Base-by-base conservation (phyloP, 2,113 vertebrate genomes). In the Neodon shergylaensis region DNA sequence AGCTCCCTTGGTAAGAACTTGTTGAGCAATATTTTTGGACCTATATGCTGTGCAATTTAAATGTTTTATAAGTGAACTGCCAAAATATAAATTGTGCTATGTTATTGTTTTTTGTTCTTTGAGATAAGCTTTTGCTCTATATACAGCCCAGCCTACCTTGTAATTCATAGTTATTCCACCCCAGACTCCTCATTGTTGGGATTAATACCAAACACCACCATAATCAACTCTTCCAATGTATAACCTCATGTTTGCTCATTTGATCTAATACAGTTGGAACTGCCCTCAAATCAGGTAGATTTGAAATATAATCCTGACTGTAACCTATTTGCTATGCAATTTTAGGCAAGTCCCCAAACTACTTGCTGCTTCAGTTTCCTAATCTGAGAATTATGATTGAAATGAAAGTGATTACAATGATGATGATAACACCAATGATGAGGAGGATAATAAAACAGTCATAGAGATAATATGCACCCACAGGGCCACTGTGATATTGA, bases 341-440 rank as follows among this genome's bases (percentile, higher is more conserved):
- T 49, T 94, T 74, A 89, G 19, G 21, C 61, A 89, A 96, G 63
- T 95, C 28, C 47, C 33, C 7, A 65, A 84, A 77, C 26, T 61
- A 11, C 33, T n/a, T 92, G 73, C 78, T 90, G 39, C 36, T 94
- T 92, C n/a, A 54, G 42, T 70, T 95, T 92, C 22, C 47, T 88
- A 90, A 81, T 93, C 72, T 95, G 22, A 52, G 39, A 95, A 82
- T 90, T 88, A 16, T 84, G 72, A 93, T 96, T 73, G 94, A 96
- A 95, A 88, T 89, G 44, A 93, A 93, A 94, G 36, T 88, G 85
- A 88, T 93, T 90, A 73, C 26, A 28, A 21, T 74, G 44, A 79
- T 77, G 19, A 91, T 63, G 66, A 83, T 85, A 61, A 93, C 73
- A 47, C 52, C 63, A 39, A 65, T 36, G 83, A 52, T 70, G 76